phyloP scores from a whole-genome alignment of 2,888 invertebrate genomes.

The Papilio elwesi region DNA sequence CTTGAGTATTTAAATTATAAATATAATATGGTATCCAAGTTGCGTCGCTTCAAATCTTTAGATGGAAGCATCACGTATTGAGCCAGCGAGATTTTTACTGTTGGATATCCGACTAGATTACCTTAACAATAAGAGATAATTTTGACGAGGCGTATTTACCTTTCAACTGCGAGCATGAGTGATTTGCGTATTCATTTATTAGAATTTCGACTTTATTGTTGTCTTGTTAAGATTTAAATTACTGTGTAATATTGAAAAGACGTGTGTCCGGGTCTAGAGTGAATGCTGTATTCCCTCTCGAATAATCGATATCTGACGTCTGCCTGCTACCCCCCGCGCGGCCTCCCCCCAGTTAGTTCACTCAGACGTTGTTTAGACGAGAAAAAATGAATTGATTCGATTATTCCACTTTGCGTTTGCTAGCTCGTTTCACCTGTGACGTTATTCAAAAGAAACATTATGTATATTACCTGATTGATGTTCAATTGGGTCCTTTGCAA shows the following conservation, averaged over 20 bases:
- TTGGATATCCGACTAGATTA: conserved; percentile 24
- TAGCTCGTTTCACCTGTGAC: conserved; percentile 39
- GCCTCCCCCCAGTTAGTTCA: conserved; percentile 52
- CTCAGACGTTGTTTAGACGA: conserved; percentile 49
- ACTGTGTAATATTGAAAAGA: conserved; percentile 59
- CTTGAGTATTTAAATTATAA: conserved; percentile 42
- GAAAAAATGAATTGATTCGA: conserved; percentile 51
- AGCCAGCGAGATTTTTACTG: conserved; percentile 45
- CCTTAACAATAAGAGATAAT: conserved; percentile 31
- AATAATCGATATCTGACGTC: conserved; percentile 84
- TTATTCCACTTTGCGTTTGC: conserved; percentile 46
- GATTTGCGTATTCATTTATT: conserved; percentile 58
- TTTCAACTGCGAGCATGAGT: conserved; percentile 61
- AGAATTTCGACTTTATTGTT: conserved; percentile 56
- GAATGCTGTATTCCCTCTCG: conserved; percentile 76
- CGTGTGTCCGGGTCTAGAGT: conserved; percentile 66
- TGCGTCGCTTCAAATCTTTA: conserved; percentile 63
- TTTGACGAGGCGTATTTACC: conserved; percentile 32
- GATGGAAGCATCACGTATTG: conserved; percentile 65
- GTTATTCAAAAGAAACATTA: conserved; percentile 35
- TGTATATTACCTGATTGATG: conserved; percentile 41
- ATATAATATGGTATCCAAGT: conserved; percentile 49
- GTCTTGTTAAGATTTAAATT: conserved; percentile 58
- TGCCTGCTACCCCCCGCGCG: conserved; percentile 61
- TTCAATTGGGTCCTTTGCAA: conserved; percentile 24